Base-by-base conservation (phyloP, 2,888 invertebrate species). In the Euplagia quadripunctaria region DNA sequence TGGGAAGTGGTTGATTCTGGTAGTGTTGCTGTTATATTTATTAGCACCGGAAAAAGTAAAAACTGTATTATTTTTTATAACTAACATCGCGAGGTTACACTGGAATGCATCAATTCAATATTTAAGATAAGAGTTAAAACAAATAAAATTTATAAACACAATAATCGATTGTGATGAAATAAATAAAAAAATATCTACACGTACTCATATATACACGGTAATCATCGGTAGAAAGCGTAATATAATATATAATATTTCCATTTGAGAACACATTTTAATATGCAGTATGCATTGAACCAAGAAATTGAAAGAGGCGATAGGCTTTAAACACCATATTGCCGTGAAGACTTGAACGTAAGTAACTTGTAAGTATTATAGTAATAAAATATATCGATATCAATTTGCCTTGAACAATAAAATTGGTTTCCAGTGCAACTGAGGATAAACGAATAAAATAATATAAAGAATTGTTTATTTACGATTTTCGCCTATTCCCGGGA, bases 261-360 rank as follows among this genome's bases (percentile, higher is more conserved):
- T 75, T 78, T 73, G 77, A 76, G 75, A 84, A 84, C 79, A 80
- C 74, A 84, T 80, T 76, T 74, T 82, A 80, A 82, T 84, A 84
- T 73, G 79, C 72, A 75, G 74, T 74, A 73, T 79, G 76, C 79
- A 83, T 70, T 72, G 78, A 77, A 79, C 78, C 83, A 84, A 81
- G 79, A 84, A 88, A 88, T 87, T 87, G 85, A 81, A 87, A 82
- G 82, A 85, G 77, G 79, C 68, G 74, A 80, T 77, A 72, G 66
- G 76, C 77, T 74, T 83, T 83, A 64, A 85, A 80, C 76, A 78
- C 78, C 79, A 84, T 82, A 85, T 85, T 77, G 83, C 76, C 84
- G 85, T 84, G 85, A 84, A 83, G 55, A 79, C 74, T 84, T 77
- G 63, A 85, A 81, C 67, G 71, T 72, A 81, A 80, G 71, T 71